Conservation (phyloP, 23 tunicate genomes). For the Diplosoma virens region DNA sequence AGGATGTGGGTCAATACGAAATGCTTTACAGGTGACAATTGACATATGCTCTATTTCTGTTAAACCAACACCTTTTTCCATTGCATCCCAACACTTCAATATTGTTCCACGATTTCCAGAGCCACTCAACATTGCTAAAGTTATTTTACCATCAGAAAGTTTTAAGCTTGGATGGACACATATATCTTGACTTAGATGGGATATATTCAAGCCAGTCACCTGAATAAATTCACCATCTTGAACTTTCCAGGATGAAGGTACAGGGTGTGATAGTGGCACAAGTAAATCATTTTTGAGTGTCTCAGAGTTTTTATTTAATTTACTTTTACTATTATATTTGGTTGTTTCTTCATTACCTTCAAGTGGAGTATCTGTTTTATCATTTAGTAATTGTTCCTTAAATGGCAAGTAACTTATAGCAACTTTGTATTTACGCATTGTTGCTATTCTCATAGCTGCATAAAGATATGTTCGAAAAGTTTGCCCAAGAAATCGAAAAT, state of each 20-base stretch:
- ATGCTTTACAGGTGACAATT: slow-evolving; percentile 41
- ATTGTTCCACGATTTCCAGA: slow-evolving; percentile 16
- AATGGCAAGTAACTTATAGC: slow-evolving; percentile 51
- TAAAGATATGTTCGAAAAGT: slow-evolving; percentile 43
- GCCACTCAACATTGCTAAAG: slow-evolving; percentile 18
- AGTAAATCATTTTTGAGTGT: slow-evolving; percentile 22
- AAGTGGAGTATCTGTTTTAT: background rate
- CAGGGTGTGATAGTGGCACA: slow-evolving; percentile 1
- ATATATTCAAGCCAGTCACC: slow-evolving; percentile 32
- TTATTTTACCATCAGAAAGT: slow-evolving; percentile 48
- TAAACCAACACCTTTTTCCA: slow-evolving; percentile 62
- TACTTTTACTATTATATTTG: no score
- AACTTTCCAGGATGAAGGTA: slow-evolving; percentile 42
- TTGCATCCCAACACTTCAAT: slow-evolving; percentile 50
- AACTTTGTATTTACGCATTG: slow-evolving; percentile 45
- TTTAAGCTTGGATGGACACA: slow-evolving; percentile 1
- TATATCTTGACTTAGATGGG: slow-evolving; percentile 42
- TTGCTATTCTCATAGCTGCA: slow-evolving; percentile 53
- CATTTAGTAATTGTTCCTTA: no score
- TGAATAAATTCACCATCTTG: slow-evolving; percentile 12
- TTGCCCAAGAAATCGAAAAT: slow-evolving; percentile 62
- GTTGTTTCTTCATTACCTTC: background rate
- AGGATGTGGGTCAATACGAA: slow-evolving; percentile 56
- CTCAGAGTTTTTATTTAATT: no score
- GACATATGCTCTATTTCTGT: background rate